Percentiles rank a stretch among this genome's conserved stretches.
Conservation (phyloP, 2,888 invertebrate species). For the Meandrusa payeni region DNA sequence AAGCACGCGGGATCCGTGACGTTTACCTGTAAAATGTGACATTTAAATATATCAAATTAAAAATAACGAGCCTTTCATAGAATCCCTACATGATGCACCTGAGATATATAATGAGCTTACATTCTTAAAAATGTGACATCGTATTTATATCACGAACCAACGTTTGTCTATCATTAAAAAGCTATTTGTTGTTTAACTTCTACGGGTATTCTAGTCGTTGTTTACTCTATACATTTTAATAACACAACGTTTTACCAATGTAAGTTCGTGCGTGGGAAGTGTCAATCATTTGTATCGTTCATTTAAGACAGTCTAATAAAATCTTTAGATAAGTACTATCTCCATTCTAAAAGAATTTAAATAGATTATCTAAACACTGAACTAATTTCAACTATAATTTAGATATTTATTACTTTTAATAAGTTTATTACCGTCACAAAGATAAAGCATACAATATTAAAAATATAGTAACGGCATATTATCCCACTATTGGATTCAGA, state of each 20-base stretch:
- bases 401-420: too few species aligned
- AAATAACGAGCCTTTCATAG: conserved; percentile 71
- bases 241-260: conserved; percentile 2
- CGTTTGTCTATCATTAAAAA: conserved; percentile 18
- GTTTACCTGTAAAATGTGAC: conserved; percentile 61
- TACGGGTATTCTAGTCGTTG: conserved; percentile 1
- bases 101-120: conserved; percentile 35
- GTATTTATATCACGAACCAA: conserved; percentile 19
- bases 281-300: too few species aligned
- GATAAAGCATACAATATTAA: too few species aligned
- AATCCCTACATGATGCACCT: conserved; percentile 48
- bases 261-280: background rate
- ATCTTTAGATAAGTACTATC: too few species aligned
- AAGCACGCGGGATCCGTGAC: conserved; percentile 48
- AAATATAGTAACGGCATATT: too few species aligned
- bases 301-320: too few species aligned
- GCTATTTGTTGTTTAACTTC: conserved; percentile 5
- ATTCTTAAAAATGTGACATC: background rate
- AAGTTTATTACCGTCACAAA: too few species aligned
- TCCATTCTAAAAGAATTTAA: too few species aligned
- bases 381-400: too few species aligned
- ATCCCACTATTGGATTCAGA: too few species aligned
- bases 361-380: too few species aligned
- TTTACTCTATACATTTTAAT: too few species aligned
- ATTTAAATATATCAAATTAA: conserved; percentile 65